Conservation (phyloP, 1,140 invertebrate species). For the Rhopalosiphum padi region DNA sequence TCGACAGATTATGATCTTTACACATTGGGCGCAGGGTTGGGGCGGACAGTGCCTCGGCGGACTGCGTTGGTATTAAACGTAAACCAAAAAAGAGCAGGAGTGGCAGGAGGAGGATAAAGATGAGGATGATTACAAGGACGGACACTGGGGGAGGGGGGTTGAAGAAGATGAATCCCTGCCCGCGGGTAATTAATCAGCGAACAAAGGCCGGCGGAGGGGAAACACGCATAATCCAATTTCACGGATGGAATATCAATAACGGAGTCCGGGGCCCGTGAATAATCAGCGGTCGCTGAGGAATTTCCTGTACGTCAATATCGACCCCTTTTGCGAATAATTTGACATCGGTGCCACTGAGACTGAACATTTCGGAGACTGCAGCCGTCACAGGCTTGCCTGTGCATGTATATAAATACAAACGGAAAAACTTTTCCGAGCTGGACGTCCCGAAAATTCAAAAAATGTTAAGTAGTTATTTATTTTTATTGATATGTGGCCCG, state of each 20-base stretch:
- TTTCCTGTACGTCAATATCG: constrained; percentile 25
- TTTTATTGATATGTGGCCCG: neutral
- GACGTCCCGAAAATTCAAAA: neutral
- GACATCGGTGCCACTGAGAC: neutral
- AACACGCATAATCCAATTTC: constrained; percentile 56
- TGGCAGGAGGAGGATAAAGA: neutral
- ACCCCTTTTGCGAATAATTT: constrained; percentile 28
- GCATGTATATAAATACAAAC: neutral
- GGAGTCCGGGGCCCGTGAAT: constrained; percentile 40
- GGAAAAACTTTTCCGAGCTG: neutral
- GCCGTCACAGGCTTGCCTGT: neutral
- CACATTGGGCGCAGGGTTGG: neutral
- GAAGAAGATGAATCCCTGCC: constrained; percentile 49
- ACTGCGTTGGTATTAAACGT: neutral
- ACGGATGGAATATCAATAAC: constrained; percentile 57
- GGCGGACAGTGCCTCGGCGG: neutral
- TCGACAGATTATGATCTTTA: constrained; percentile 31
- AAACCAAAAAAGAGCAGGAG: neutral
- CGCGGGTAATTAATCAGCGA: constrained; percentile 53
- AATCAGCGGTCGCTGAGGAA: constrained; percentile 50
- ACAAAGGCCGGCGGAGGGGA: neutral
- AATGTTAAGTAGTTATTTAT: neutral
- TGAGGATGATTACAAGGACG: neutral
- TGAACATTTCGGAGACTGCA: neutral
- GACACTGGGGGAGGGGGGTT: too few species aligned